Evolutionary conservation across 2,888 invertebrate genomes (phyloP).

Genomic region (Nomada flava): DNA sequence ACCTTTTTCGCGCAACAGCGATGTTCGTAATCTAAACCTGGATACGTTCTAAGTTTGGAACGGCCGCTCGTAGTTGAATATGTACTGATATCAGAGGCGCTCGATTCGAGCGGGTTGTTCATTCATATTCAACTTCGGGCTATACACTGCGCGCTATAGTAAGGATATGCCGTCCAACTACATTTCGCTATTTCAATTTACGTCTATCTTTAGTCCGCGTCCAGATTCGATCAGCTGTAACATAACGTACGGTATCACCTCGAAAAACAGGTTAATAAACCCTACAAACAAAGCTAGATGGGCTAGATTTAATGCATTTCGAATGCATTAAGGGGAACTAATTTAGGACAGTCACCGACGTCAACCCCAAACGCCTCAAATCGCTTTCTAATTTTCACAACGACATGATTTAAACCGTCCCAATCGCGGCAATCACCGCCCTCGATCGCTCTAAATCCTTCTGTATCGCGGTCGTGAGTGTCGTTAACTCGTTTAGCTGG

Average conservation of each 20-base stretch:
- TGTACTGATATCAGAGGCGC: neutral
- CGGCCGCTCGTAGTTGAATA: neutral
- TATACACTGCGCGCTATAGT: neutral
- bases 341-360: no score
- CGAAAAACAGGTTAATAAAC: no score
- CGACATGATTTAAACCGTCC: neutral
- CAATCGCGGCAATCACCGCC: neutral
- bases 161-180: neutral
- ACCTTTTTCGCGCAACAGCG: no score
- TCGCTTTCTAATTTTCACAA: neutral
- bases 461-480: neutral
- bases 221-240: no score
- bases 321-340: no score
- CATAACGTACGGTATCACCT: no score
- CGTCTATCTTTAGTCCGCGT: neutral
- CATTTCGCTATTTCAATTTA: neutral
- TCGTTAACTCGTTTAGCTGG: slow-evolving; percentile 46
- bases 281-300: no score
- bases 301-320: no score
- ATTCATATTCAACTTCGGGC: neutral
- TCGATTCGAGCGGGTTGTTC: neutral
- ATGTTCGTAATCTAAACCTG: no score
- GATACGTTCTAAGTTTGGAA: no score
- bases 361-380: neutral
- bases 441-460: slow-evolving; percentile 8